Evolutionary conservation across 2,888 invertebrate genomes (phyloP), one percentile per base, ranked within the genome.

Genomic region (Rhagium mordax): DNA sequence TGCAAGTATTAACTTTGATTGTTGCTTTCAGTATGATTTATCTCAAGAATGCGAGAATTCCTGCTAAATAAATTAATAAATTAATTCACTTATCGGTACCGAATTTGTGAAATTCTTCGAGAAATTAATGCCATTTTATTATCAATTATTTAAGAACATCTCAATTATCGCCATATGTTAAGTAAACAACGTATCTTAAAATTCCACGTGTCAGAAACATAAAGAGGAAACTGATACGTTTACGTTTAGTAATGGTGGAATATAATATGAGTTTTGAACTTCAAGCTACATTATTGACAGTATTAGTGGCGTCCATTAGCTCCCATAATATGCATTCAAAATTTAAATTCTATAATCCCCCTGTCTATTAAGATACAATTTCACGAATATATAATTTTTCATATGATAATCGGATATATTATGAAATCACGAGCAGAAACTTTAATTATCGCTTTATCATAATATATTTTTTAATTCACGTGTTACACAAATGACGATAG

Each of bases 1-100:
- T 48, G 71, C 51, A 49, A 10, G 49, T 71, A 71, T 71, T 71
- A 71, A 71, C 57, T 71, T 71, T 29, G 65, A 70, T 70, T 70
- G 70, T 70, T 64, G 70, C 41, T 55, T 70, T 29, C 53, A 61
- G 51, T 27, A 51, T 51, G 53, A 62, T 62, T 70, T 70, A 70
- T 70, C 64, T 53, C 21, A 20, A 41, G 70, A 64, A 70, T 70
- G 64, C 13, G 27, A 33, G 64, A 70, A 70, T 70, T 62, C 49
- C 41, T 64, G 53, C 53, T 21, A 51, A 65, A 49, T 61, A 49
- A 70, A 55, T 70, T 64, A 65, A 49, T 61, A 49, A 70, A 55
- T 70, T 64, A 48, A 53, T 49, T 29, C 62, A 24, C 29, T 62
- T 62, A 62, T 62, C 49, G 24, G 33, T 24, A 49, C 41, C 3